Evolutionary conservation across 1,140 invertebrate species (phyloP), one percentile per base, ranked within the genome.

Genomic region (Aphis craccivora): DNA sequence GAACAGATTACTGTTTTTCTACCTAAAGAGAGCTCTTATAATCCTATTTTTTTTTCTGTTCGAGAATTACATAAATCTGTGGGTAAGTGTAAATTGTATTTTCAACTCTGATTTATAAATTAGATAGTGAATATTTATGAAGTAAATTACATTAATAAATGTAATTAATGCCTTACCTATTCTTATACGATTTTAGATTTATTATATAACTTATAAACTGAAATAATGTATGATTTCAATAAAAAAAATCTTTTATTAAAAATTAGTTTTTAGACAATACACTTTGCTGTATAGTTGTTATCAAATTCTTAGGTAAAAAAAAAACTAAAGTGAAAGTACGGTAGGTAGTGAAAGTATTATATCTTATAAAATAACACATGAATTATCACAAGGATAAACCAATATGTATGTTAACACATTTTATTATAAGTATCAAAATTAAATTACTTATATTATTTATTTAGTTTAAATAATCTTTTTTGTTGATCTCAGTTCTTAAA

Each of bases 281-380:
- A 8, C 30, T 76, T 76, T n/a, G 30, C 30, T 76, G 0, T 76
- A n/a, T 76, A 76, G 30, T 76, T 76, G 30, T 87, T 88, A 88
- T 88, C n/a, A 88, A 88, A 89, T 89, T 40, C 2, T 89, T 40
- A 40, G n/a, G 30, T 53, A 37, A 22, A 30, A 45, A 30, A 84
- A 86, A 83, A 60, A 84, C 48, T 89, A 89, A 90, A 67, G 89
- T 90, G 89, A 90, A 90, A 90, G 89, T 90, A 43, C n/a, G 3
- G 11, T n/a, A 90, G 20, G 11, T n/a, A 90, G 89, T 90, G 89
- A 90, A 90, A 90, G 89, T 90, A 55, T 90, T 90, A 9, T 37
- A 60, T 90, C 37, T 90, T 25, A 37, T 89, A 55, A 89, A 11
- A 89, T 76, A 60, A 51, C 45, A 89, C 22, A 55, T 53, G 48